These are phyloP conservation scores for Amblyjoppa fuscipennis DNA, from an alignment of 2,888 invertebrate genomes.

Conservation along the genomic window DNA sequence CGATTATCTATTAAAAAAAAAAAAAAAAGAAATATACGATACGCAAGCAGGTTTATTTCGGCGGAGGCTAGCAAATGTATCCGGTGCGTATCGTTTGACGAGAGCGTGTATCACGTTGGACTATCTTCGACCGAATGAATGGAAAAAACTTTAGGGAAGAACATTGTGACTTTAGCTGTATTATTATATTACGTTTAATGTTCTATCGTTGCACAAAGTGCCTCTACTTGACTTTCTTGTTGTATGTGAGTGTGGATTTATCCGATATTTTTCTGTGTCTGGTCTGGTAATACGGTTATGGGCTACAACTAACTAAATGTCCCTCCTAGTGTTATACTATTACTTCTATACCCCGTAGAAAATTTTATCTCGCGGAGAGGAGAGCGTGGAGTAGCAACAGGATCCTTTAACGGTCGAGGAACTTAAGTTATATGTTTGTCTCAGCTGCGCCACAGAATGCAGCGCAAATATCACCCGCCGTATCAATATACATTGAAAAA, in stretches of 20 bases:
- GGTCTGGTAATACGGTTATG: slow-evolving; percentile 69
- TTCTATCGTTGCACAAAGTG: slow-evolving; percentile 50
- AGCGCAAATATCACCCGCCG: not conserved
- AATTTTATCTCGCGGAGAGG: slow-evolving; percentile 37
- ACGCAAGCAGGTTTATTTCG: slow-evolving; percentile 60
- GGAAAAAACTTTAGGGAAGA: slow-evolving; percentile 46
- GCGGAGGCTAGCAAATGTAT: slow-evolving; percentile 35
- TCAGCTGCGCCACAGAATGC: slow-evolving; percentile 7
- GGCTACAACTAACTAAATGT: slow-evolving; percentile 68
- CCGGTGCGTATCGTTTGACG: slow-evolving; percentile 35
- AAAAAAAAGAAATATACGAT: not conserved
- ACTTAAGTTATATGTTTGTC: slow-evolving; percentile 2
- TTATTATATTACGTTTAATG: slow-evolving; percentile 38
- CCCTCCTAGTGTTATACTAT: slow-evolving; percentile 51
- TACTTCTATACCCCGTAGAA: slow-evolving; percentile 53
- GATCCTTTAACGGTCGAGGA: slow-evolving; percentile 39
- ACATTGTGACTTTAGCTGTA: slow-evolving; percentile 31
- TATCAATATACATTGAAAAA: slow-evolving; percentile 10
- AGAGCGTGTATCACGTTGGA: slow-evolving; percentile 18
- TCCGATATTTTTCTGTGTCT: slow-evolving; percentile 64
- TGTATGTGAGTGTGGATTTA: slow-evolving; percentile 68
- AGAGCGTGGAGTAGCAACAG: slow-evolving; percentile 44
- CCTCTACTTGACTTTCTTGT: slow-evolving; percentile 51
- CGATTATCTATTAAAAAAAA: not conserved
- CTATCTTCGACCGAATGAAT: slow-evolving; percentile 54